Base-by-base conservation (phyloP, 2,888 invertebrate species). In the Rapana venosa region DNA sequence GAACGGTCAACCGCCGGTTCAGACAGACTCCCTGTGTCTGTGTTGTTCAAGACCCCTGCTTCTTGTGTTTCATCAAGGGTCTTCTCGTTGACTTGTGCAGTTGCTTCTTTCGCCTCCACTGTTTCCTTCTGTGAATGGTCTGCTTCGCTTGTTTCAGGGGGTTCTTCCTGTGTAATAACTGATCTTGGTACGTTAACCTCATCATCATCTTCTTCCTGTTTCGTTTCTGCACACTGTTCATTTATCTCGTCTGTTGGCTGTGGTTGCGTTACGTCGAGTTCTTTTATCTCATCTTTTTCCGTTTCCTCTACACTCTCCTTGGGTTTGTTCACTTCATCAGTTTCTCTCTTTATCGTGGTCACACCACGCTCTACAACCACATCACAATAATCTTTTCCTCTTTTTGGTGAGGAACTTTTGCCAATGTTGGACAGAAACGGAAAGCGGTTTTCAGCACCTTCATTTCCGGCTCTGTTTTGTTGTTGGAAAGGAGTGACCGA, bases 401-500 rank as follows among this genome's bases (percentile, higher is more conserved):
- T 87, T 8, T 90, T 79, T 11, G 85, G 47, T 26, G 20, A 56
- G n/a, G 88, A 70, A 47, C 84, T 89, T 0, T 61, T 30, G 36
- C 88, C 89, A 47, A 87, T 86, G 20, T 83, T 90, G 47, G 85
- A 56, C 66, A 86, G 90, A 66, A 88, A 84, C 56, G 86, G 81
- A 15, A 86, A 87, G 13, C 90, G 89, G 35, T 88, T 85, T 0
- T 86, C 90, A 61, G 90, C 87, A 20, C 88, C 90, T 66, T 89
- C 88, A 6, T 56, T 66, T 30, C 47, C 36, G 20, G 22, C 81
- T 4, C 26, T 83, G 90, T 70, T 30, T 90, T 91, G 30, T 61
- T 83, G 47, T 91, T 77, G 91, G 86, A 90, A 91, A 11, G 92
- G 92, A n/a, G 92, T 91, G 8, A 92, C 92, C 20, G 92, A 88